phyloP scores from a whole-genome alignment of 1,140 invertebrate species.

The Augochlora pura region DNA sequence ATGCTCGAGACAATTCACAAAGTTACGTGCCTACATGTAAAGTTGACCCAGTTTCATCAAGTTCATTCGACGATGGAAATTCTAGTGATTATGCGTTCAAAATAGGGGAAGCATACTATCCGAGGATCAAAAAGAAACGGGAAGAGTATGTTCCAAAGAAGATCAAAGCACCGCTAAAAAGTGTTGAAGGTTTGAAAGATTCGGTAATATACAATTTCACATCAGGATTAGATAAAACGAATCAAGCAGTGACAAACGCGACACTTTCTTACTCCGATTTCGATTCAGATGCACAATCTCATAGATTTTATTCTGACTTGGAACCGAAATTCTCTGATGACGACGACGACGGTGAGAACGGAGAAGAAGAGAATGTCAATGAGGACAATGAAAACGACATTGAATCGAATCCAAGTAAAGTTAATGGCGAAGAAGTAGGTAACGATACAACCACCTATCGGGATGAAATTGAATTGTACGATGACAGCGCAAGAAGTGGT shows the following conservation, averaged over 20 bases:
- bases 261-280: constrained; percentile 24
- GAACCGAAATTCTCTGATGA: constrained; percentile 75
- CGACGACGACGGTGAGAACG: constrained; percentile 51
- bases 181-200: constrained; percentile 62
- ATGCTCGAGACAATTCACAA: constrained; percentile 50
- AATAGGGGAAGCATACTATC: constrained; percentile 72
- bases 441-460: neutral
- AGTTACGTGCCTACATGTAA: constrained; percentile 74
- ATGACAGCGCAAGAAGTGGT: neutral
- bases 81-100: constrained; percentile 70
- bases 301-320: constrained; percentile 63
- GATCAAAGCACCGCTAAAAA: constrained; percentile 72
- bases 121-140: constrained; percentile 73
- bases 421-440: neutral
- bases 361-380: constrained; percentile 55
- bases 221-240: constrained; percentile 76
- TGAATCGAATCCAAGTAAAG: neutral
- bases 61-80: constrained; percentile 68
- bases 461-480: neutral
- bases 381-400: neutral
- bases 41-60: constrained; percentile 62
- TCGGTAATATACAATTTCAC: constrained; percentile 73
- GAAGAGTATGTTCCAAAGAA: constrained; percentile 78
- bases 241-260: constrained; percentile 65
- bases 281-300: constrained; percentile 54